phyloP scores from a whole-genome alignment of 2,113 vertebrate species.

The Hylia prasina region DNA sequence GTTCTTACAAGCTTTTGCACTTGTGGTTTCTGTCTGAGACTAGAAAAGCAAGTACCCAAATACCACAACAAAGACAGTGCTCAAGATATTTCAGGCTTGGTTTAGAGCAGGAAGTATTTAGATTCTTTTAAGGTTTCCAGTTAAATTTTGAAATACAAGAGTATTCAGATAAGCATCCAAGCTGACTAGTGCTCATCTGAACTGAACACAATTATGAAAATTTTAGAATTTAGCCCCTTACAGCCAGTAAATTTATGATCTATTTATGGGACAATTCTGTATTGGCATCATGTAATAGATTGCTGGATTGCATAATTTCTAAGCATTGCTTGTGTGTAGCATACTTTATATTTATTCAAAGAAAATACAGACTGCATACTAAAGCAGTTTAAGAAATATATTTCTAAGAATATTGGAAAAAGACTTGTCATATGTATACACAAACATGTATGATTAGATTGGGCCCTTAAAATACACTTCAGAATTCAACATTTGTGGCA shows the following conservation, averaged over 20 bases:
- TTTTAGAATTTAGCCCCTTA: neutral
- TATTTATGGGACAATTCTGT: neutral
- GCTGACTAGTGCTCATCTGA: neutral
- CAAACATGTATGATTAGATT: neutral
- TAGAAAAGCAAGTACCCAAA: slow-evolving; percentile 12
- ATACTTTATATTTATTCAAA: neutral
- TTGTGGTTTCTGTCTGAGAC: slow-evolving; percentile 16
- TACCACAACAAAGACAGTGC: slow-evolving; percentile 6
- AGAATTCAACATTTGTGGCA: neutral
- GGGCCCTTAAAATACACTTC: neutral
- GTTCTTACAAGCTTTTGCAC: neutral
- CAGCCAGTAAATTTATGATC: neutral
- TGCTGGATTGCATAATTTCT: neutral
- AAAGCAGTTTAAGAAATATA: neutral
- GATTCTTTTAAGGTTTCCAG: neutral
- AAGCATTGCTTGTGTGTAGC: neutral
- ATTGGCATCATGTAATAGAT: neutral
- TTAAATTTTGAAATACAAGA: neutral
- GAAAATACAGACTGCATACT: slow-evolving; percentile 15
- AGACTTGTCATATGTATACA: neutral
- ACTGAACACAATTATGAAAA: neutral
- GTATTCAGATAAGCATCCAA: neutral
- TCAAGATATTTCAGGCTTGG: slow-evolving; percentile 1
- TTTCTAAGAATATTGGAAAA: neutral
- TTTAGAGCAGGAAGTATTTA: slow-evolving; percentile 1